These are phyloP conservation scores for Allolobophora icterica DNA, from an alignment of 2,888 invertebrate species.

Conservation along the genomic window DNA sequence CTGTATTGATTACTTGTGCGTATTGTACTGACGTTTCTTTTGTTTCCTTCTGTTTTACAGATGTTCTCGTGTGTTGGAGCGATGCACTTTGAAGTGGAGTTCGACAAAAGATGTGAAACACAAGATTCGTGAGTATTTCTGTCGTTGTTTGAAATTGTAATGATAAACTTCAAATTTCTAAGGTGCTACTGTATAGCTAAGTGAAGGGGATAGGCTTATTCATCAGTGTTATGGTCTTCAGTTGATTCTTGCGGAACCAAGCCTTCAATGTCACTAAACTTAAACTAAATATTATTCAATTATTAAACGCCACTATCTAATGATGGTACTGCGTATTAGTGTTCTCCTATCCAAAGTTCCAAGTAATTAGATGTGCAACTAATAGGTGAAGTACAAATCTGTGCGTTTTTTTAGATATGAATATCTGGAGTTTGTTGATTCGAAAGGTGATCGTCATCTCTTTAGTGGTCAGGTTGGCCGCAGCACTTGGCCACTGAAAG, in stretches of 20 bases:
- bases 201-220: neutral
- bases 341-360: neutral
- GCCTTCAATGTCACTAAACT: too few species aligned
- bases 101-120: neutral
- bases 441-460: neutral
- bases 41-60: neutral
- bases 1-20: neutral
- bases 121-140: neutral
- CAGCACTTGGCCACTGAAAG: neutral
- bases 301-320: too few species aligned
- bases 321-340: neutral
- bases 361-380: neutral
- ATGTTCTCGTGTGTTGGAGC: neutral
- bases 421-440: neutral
- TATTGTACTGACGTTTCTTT: neutral
- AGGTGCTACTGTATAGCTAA: too few species aligned
- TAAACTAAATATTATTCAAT: too few species aligned
- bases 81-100: neutral
- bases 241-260: too few species aligned
- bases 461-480: neutral
- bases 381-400: neutral
- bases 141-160: neutral
- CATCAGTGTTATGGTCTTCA: neutral
- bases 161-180: neutral
- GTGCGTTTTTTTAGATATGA: neutral